These are phyloP conservation scores for Orgyia antiqua DNA, from an alignment of 2,888 invertebrate genomes.

Conservation along the genomic window DNA sequence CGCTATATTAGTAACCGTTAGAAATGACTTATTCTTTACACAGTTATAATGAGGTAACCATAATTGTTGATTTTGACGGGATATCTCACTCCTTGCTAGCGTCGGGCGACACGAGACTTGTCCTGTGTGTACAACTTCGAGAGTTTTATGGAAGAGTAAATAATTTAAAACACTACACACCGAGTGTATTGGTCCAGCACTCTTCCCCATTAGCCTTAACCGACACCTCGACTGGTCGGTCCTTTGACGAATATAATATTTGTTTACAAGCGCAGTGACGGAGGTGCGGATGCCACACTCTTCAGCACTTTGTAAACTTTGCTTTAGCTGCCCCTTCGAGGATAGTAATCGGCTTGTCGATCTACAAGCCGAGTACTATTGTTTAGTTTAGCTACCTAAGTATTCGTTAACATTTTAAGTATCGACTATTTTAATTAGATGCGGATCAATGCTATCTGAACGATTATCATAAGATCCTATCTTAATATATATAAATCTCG, in stretches of 20 bases:
- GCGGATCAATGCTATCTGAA: too few relatives aligned
- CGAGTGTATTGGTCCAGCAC: constrained; percentile 71
- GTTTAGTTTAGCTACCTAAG: constrained; percentile 27
- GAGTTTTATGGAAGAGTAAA: constrained; percentile 76
- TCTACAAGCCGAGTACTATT: too few relatives aligned
- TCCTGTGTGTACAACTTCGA: constrained; percentile 46
- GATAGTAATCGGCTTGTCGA: constrained; percentile 45
- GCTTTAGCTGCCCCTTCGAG: constrained; percentile 43
- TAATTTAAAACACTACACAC: constrained; percentile 77
- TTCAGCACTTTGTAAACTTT: constrained; percentile 51
- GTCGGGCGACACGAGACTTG: constrained; percentile 41
- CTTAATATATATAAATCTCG: too few relatives aligned
- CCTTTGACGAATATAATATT: constrained; percentile 70
- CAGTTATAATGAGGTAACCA: too few relatives aligned
- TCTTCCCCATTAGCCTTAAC: constrained; percentile 68
- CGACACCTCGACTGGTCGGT: constrained; percentile 59
- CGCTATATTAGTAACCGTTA: too few relatives aligned
- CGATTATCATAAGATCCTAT: too few relatives aligned
- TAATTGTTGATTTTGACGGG: too few relatives aligned
- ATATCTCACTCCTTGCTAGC: constrained; percentile 39
- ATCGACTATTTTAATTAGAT: too few relatives aligned
- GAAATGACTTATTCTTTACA: too few relatives aligned
- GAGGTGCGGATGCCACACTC: constrained; percentile 62
- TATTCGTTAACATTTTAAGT: too few relatives aligned
- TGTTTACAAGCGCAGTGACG: constrained; percentile 43